Conservation (phyloP, 1,140 invertebrate genomes). For the Archivesica marissinica region DNA sequence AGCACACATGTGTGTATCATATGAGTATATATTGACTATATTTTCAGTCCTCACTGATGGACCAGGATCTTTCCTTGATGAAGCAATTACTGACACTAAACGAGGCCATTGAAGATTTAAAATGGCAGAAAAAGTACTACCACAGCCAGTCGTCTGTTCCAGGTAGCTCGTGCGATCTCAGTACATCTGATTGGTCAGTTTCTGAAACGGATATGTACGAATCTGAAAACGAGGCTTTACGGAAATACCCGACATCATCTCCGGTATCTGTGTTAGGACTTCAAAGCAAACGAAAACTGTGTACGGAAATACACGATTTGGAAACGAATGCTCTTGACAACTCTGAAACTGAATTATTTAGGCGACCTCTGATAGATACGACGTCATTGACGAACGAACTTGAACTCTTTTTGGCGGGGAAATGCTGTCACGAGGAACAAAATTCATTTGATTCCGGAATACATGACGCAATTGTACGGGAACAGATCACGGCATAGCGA, state of each 20-base stretch:
- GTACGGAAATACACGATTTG: not conserved
- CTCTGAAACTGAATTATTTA: slow-evolving; percentile 1
- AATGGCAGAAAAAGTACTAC: slow-evolving; percentile 74
- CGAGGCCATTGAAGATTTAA: slow-evolving; percentile 77
- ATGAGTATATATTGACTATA: slow-evolving; percentile 6
- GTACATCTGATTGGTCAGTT: slow-evolving; percentile 67
- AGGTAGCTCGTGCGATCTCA: slow-evolving; percentile 65
- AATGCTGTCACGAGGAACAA: slow-evolving; percentile 65
- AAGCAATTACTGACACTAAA: slow-evolving; percentile 78
- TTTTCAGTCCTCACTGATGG: slow-evolving; percentile 77
- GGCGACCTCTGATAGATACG: not conserved
- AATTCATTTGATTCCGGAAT: slow-evolving; percentile 77
- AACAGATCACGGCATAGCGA: slow-evolving; percentile 12
- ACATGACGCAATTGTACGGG: slow-evolving; percentile 61
- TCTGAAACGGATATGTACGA: slow-evolving; percentile 76
- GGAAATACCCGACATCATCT: slow-evolving; percentile 50
- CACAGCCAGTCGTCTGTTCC: slow-evolving; percentile 63
- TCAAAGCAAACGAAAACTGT: not conserved
- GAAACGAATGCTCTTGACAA: not conserved
- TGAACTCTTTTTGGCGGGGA: slow-evolving; percentile 7
- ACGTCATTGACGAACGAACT: not conserved
- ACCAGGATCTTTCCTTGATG: slow-evolving; percentile 78
- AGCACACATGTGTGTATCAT: too few species aligned
- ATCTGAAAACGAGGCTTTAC: slow-evolving; percentile 65
- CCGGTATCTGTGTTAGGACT: not conserved